Percentiles rank a stretch among this genome's conserved stretches.
These are phyloP conservation scores for Pseudochromis fuscus DNA, from an alignment of 2,797 vertebrate genomes.

Conservation along the genomic window DNA sequence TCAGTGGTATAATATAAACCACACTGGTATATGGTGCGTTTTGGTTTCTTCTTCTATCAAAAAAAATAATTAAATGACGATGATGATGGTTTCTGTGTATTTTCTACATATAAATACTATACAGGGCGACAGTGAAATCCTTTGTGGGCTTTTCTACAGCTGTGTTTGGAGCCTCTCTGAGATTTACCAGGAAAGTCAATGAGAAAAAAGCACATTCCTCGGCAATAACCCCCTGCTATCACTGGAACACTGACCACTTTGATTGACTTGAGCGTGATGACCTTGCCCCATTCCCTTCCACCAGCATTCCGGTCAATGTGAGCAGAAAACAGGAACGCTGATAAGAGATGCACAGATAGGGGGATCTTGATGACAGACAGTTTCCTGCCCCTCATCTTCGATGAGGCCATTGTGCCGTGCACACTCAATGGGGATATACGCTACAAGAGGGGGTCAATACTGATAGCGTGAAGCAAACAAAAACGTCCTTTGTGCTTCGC, in stretches of 20 bases:
- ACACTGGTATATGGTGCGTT: background rate
- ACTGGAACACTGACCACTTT: constrained; percentile 77
- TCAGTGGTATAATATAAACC: background rate
- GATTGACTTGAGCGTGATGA: constrained; percentile 81
- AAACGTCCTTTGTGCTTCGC: constrained; percentile 78
- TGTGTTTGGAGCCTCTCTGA: constrained; percentile 51
- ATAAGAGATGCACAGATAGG: constrained; percentile 77
- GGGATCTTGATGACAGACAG: constrained; percentile 75
- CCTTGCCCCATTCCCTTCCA: constrained; percentile 79
- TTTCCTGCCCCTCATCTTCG: constrained; percentile 81
- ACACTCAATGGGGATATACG: constrained; percentile 80
- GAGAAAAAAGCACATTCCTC: constrained; percentile 70
- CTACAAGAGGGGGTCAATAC: constrained; percentile 77
- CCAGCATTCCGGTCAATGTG: constrained; percentile 73
- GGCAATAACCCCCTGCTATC: constrained; percentile 72
- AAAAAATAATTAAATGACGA: background rate
- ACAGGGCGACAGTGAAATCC: constrained; percentile 14
- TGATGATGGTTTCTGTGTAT: background rate
- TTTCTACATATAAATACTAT: background rate
- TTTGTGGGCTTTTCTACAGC: constrained; percentile 24
- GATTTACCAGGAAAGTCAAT: constrained; percentile 56
- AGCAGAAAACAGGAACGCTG: constrained; percentile 73
- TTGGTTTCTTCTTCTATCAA: constrained; percentile 2
- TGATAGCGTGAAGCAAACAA: constrained; percentile 82
- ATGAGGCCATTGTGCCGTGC: constrained; percentile 77